These are phyloP conservation scores for Erithacus rubecula DNA, from an alignment of 2,797 vertebrate genomes.

Conservation along the genomic window DNA sequence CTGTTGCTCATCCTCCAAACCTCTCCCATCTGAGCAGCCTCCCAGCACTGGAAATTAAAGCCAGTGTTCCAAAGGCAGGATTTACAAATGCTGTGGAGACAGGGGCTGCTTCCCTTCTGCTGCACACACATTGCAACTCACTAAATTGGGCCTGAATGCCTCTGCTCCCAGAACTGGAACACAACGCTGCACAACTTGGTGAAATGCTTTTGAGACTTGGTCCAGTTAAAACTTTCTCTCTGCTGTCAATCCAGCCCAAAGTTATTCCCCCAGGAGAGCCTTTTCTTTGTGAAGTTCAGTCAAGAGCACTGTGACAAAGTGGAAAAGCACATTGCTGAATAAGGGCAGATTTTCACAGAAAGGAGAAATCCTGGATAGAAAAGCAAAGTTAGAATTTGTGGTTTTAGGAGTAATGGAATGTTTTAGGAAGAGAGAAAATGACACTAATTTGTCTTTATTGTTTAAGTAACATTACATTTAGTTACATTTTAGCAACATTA, in stretches of 20 bases:
- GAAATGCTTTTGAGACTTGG: not conserved
- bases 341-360: not conserved
- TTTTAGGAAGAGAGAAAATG: not conserved
- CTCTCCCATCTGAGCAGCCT: not conserved
- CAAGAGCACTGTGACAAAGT: not conserved
- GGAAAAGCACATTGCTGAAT: not conserved
- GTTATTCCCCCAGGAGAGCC: not conserved
- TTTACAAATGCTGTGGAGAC: not conserved
- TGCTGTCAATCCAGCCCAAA: not conserved
- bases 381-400: not conserved
- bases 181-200: not conserved
- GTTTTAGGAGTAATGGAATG: not conserved
- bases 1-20: not conserved
- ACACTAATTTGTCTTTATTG: not conserved
- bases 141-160: not conserved
- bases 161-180: not conserved
- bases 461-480: not conserved
- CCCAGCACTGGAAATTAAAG: not conserved
- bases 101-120: not conserved
- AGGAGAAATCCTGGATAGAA: not conserved
- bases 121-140: not conserved
- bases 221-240: not conserved
- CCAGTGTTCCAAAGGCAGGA: not conserved
- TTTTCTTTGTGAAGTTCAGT: not conserved
- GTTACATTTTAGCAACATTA: not conserved